Evolutionary conservation across 2,113 vertebrate species (phyloP).

Genomic region (Epinephelus moara): DNA sequence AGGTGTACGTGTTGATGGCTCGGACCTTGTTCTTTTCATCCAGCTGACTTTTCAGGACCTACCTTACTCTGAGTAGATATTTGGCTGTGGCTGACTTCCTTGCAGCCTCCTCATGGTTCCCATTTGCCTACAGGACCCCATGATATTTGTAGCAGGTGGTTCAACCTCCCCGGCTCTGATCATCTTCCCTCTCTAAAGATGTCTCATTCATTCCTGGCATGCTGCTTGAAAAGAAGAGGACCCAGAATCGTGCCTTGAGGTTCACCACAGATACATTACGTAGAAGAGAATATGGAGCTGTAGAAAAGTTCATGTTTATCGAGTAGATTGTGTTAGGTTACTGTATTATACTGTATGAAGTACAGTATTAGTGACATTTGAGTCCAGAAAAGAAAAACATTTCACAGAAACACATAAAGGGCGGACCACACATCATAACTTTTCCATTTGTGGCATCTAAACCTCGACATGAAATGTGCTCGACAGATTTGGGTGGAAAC

Average conservation of each 20-base stretch:
- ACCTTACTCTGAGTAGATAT: no score
- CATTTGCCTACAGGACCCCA: no score
- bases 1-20: no score
- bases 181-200: no score
- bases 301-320: not conserved
- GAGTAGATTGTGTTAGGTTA: not conserved
- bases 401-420: not conserved
- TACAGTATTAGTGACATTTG: not conserved
- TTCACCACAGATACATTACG: not conserved
- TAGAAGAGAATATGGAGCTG: not conserved
- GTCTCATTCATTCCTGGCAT: no score
- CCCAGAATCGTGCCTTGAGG: not conserved
- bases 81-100: no score
- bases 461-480: not conserved
- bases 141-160: no score
- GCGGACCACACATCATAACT: not conserved
- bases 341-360: not conserved
- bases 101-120: no score
- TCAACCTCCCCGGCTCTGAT: no score
- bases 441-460: slow-evolving; percentile 6
- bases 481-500: slow-evolving; percentile 36
- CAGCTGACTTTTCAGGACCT: no score
- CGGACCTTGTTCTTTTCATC: no score
- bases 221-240: not conserved
- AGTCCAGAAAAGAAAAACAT: not conserved